Conservation (phyloP, 64 coral and sea anemone species). For the Dendronephthya gigantea region DNA sequence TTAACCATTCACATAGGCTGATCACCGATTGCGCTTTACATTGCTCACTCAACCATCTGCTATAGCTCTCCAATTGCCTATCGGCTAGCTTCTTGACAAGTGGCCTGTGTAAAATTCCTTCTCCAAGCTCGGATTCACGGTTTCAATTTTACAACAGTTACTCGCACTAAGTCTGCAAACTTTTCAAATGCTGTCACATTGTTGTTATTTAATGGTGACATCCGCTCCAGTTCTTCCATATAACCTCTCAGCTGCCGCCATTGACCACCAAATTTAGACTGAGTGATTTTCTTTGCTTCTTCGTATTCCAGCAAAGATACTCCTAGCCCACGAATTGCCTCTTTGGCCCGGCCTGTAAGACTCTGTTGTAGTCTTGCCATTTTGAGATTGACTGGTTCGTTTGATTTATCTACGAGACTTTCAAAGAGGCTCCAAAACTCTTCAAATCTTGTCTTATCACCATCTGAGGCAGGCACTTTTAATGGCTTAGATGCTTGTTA, state of each 20-base stretch:
- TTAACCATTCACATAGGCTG: constrained; percentile 29
- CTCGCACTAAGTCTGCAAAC: constrained; percentile 37
- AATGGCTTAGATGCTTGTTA: background rate
- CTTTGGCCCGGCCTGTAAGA: background rate
- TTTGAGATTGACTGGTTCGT: background rate
- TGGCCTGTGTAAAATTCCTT: constrained; percentile 31
- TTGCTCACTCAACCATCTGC: background rate
- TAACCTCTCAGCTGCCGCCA: constrained; percentile 13
- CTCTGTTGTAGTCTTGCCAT: background rate
- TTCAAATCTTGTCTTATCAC: constrained; percentile 30
- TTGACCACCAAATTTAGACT: constrained; percentile 21
- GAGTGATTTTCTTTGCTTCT: constrained; percentile 40
- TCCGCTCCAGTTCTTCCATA: constrained; percentile 30
- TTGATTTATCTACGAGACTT: background rate
- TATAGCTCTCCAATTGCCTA: constrained; percentile 32
- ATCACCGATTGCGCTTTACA: background rate
- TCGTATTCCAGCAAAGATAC: constrained; percentile 24
- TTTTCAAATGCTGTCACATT: constrained; percentile 26
- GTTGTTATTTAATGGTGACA: background rate
- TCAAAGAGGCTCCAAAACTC: constrained; percentile 14
- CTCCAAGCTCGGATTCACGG: constrained; percentile 25
- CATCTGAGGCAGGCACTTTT: background rate
- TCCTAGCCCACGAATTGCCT: background rate
- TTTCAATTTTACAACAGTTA: constrained; percentile 27
- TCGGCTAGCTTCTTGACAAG: constrained; percentile 27